These are phyloP conservation scores for Epistrophe grossulariae DNA, from an alignment of 2,888 invertebrate species.

Conservation along the genomic window DNA sequence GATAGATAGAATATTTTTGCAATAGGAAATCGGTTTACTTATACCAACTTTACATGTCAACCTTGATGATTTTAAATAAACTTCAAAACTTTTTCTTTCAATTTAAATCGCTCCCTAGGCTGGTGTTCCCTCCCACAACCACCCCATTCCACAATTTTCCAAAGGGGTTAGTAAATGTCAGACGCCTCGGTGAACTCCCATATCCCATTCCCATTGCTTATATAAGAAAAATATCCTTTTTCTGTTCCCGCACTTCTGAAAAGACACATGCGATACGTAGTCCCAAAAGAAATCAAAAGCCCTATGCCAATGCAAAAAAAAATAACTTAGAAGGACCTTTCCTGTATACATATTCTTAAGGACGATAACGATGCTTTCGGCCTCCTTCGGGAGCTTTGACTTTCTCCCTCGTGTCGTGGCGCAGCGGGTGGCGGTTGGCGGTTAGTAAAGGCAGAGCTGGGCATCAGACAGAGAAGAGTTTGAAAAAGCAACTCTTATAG, in stretches of 20 bases:
- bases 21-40: conserved; percentile 25
- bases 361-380: conserved; percentile 41
- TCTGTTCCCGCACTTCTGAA: neutral
- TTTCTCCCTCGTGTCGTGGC: neutral
- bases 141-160: neutral
- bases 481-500: conserved; percentile 44
- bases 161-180: conserved; percentile 69
- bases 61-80: conserved; percentile 51
- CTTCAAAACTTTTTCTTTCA: conserved; percentile 66
- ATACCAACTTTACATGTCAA: conserved; percentile 56
- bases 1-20: neutral
- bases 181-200: neutral
- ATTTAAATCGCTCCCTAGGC: conserved; percentile 52
- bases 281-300: conserved; percentile 48
- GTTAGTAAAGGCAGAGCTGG: neutral
- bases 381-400: conserved; percentile 20
- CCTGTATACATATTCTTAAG: neutral
- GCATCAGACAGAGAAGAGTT: neutral
- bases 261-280: conserved; percentile 51
- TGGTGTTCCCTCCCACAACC: neutral
- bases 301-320: conserved; percentile 19
- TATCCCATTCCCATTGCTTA: neutral
- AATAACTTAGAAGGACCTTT: conserved; percentile 37
- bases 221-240: neutral
- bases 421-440: too few species aligned